These are phyloP conservation scores for Anguilla marmorata DNA, from an alignment of 2,797 vertebrate genomes.

Conservation along the genomic window DNA sequence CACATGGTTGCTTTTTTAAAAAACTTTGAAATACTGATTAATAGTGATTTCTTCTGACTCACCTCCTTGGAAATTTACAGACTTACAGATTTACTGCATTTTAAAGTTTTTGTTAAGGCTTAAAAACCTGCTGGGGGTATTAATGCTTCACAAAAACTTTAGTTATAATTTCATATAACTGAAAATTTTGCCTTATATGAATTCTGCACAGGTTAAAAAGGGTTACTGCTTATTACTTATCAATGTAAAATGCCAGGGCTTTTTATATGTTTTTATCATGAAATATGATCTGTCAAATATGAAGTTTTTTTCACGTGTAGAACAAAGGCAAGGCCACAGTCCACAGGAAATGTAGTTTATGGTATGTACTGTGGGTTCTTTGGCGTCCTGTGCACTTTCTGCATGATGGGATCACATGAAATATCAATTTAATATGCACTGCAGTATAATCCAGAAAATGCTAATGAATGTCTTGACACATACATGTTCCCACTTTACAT, in stretches of 20 bases:
- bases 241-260: background rate
- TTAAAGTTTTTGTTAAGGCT: background rate
- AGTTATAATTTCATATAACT: background rate
- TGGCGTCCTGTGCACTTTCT: background rate
- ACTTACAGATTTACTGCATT: background rate
- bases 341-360: background rate
- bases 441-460: background rate
- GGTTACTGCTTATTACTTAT: background rate
- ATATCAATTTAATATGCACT: background rate
- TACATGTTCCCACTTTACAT: background rate
- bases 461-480: background rate
- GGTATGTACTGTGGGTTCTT: background rate
- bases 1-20: background rate
- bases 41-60: background rate
- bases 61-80: background rate
- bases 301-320: background rate
- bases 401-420: background rate
- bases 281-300: background rate
- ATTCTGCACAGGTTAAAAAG: background rate
- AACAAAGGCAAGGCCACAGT: background rate
- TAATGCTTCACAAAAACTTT: background rate
- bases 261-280: background rate
- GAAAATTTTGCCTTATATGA: background rate
- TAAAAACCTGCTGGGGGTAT: background rate
- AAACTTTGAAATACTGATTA: background rate